These are phyloP conservation scores for Rhyacophila brunnea DNA, from an alignment of 1,140 invertebrate species.

Conservation along the genomic window DNA sequence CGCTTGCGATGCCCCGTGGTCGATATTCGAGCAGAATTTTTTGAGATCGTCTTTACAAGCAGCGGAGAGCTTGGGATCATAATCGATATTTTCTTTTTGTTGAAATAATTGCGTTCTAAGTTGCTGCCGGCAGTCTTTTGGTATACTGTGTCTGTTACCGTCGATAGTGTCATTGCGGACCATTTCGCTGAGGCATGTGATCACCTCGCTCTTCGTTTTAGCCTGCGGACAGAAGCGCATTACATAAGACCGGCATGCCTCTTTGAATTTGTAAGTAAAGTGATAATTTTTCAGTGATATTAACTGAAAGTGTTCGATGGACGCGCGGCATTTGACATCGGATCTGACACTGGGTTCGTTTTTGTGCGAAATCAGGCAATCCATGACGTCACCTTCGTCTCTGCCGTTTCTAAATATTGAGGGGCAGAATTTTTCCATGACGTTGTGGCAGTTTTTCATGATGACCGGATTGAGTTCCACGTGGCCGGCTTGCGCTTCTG, in stretches of 20 bases:
- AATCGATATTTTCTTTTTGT: slow-evolving; percentile 79
- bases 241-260: slow-evolving; percentile 86
- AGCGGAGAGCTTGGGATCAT: slow-evolving; percentile 77
- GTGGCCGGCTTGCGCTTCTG: slow-evolving; percentile 83
- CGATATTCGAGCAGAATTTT: slow-evolving; percentile 68
- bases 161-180: slow-evolving; percentile 86
- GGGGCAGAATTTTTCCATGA: slow-evolving; percentile 81
- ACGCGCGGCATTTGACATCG: slow-evolving; percentile 84
- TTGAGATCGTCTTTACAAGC: slow-evolving; percentile 78
- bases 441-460: slow-evolving; percentile 74
- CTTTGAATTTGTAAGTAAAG: slow-evolving; percentile 94
- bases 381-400: slow-evolving; percentile 85
- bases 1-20: slow-evolving; percentile 74
- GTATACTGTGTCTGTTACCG: slow-evolving; percentile 73
- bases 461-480: slow-evolving; percentile 85
- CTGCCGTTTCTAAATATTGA: slow-evolving; percentile 66
- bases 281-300: slow-evolving; percentile 91
- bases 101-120: slow-evolving; percentile 85
- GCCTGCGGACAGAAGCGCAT: slow-evolving; percentile 73
- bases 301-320: slow-evolving; percentile 92
- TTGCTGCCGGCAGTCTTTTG: slow-evolving; percentile 85
- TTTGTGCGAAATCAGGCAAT: slow-evolving; percentile 92
- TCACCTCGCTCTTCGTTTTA: slow-evolving; percentile 84
- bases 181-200: slow-evolving; percentile 87
- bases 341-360: slow-evolving; percentile 74